phyloP scores from a whole-genome alignment of 1,140 invertebrate species.

The Cyclargus thomasi region DNA sequence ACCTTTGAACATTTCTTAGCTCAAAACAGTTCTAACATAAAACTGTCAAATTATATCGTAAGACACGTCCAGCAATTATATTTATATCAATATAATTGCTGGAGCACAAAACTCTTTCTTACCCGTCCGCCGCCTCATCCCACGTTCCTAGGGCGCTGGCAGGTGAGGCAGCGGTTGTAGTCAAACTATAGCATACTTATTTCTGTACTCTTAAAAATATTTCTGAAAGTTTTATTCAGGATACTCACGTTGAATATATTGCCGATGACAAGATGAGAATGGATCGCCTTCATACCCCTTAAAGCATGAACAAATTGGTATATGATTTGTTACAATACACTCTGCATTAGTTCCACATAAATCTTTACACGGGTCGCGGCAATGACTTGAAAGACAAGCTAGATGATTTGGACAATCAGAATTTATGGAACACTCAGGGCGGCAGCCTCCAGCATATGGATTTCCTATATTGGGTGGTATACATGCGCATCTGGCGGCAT shows the following conservation, averaged over 20 bases:
- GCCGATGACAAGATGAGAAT: constrained; percentile 84
- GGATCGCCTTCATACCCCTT: constrained; percentile 87
- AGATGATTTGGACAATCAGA: constrained; percentile 87
- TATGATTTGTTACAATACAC: constrained; percentile 88
- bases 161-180: too few species aligned
- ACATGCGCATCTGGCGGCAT: constrained; percentile 83
- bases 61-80: too few species aligned
- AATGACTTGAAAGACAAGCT: constrained; percentile 89
- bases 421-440: constrained; percentile 88
- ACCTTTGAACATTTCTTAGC: too few species aligned
- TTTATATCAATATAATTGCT: too few species aligned
- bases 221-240: too few species aligned
- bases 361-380: constrained; percentile 91
- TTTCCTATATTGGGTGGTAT: constrained; percentile 91
- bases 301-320: constrained; percentile 86
- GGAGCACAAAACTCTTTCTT: too few species aligned
- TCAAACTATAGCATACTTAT: too few species aligned
- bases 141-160: too few species aligned
- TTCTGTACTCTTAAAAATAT: too few species aligned
- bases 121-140: too few species aligned
- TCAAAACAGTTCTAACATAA: too few species aligned
- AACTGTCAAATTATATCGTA: too few species aligned
- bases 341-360: constrained; percentile 89
- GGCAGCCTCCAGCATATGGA: constrained; percentile 84
- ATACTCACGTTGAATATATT: constrained; percentile 74